phyloP scores from a whole-genome alignment of 2,797 vertebrate genomes.

The Antrozous pallidus region DNA sequence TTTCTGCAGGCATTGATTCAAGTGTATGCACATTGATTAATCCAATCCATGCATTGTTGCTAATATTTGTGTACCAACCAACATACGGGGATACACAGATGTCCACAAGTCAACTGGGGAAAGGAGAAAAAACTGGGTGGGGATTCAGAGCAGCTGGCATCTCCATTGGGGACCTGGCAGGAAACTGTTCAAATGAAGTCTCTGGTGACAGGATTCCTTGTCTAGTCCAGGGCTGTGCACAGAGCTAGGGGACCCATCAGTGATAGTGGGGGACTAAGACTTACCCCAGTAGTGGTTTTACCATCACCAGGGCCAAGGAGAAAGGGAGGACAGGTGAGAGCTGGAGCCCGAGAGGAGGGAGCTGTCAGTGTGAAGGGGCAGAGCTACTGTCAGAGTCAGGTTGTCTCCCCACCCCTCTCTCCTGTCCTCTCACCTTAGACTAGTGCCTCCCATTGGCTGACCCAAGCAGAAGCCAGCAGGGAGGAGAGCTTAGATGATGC shows the following conservation, averaged over 20 bases:
- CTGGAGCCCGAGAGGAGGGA: not conserved
- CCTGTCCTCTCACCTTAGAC: not conserved
- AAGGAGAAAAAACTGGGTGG: not conserved
- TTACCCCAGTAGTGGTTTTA: accelerated
- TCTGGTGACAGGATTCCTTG: not conserved
- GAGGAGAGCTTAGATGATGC: not conserved
- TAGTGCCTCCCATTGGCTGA: not conserved
- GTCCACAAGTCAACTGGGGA: too few relatives aligned
- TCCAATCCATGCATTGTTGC: too few relatives aligned
- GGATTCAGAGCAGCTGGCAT: not conserved
- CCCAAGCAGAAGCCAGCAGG: not conserved
- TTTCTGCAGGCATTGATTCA: too few relatives aligned
- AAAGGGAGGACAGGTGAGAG: not conserved
- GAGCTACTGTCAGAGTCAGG: not conserved
- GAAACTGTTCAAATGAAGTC: not conserved
- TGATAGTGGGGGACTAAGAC: too few relatives aligned
- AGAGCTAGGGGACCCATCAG: not conserved
- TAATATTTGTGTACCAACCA: not conserved
- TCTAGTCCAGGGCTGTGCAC: not conserved
- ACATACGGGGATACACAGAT: accelerated
- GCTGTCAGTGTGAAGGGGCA: accelerated
- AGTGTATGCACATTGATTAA: accelerated
- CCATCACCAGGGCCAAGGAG: not conserved
- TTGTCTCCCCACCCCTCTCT: not conserved
- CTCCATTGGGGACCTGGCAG: not conserved